phyloP scores from a whole-genome alignment of 2,113 vertebrate species.

The Hypocryptadius cinnamomeus region DNA sequence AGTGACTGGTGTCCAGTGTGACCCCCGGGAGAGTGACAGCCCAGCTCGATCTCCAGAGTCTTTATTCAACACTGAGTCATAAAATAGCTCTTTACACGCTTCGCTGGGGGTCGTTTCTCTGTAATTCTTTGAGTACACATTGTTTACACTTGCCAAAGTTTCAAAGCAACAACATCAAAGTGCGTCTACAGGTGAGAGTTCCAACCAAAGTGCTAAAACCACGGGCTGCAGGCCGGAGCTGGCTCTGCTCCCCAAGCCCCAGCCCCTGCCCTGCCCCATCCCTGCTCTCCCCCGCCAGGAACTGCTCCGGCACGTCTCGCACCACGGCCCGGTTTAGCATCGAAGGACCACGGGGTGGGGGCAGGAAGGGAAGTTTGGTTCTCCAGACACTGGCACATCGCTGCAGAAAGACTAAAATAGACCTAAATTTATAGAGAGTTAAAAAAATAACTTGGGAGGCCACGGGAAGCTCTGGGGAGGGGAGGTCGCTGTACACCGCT shows the following conservation, averaged over 20 bases:
- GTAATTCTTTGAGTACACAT: slow-evolving; percentile 54
- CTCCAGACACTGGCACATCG: slow-evolving; percentile 54
- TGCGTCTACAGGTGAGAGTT: slow-evolving; percentile 62
- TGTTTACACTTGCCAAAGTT: slow-evolving; percentile 71
- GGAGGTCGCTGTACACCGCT: background rate
- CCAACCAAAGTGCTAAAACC: slow-evolving; percentile 67
- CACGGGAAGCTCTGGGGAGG: background rate
- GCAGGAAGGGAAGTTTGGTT: background rate
- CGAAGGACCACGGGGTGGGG: background rate
- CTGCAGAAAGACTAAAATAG: slow-evolving; percentile 54
- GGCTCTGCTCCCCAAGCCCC: background rate
- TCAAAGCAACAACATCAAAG: slow-evolving; percentile 71
- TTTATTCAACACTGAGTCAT: slow-evolving; percentile 67
- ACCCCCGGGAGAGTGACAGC: background rate
- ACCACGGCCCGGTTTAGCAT: background rate
- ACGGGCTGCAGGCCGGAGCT: background rate
- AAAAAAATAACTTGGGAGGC: slow-evolving; percentile 61
- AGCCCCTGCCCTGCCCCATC: no score
- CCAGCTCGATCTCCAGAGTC: slow-evolving; percentile 14
- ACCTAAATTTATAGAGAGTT: slow-evolving; percentile 50
- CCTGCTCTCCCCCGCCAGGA: no score
- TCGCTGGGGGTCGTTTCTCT: background rate
- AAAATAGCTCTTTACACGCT: slow-evolving; percentile 51
- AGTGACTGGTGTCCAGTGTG: rapidly evolving
- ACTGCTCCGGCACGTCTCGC: rapidly evolving